Evolutionary conservation across 2,113 vertebrate genomes (phyloP), one percentile per base, ranked within the genome.

Genomic region (Sciurus niger): DNA sequence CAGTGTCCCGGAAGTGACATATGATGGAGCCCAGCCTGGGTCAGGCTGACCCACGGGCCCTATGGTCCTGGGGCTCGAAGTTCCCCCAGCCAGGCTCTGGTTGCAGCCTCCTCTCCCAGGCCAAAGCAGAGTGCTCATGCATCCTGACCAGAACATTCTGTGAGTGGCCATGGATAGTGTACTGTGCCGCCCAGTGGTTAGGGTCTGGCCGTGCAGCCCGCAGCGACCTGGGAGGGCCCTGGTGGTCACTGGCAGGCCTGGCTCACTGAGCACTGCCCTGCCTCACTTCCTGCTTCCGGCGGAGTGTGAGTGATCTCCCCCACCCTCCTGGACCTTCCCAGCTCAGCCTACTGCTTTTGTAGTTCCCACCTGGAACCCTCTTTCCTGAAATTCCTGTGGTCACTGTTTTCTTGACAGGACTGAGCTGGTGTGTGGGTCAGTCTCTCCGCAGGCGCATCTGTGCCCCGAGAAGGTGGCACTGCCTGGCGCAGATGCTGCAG

Each of bases 211-310:
- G 37, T 13, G 16, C 11, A 8, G 67, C n/a, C 12, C 25, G 2
- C 1, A 2, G 20, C 30, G 11, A 0, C 76, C 8, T 13, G 16
- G 76, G 20, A 22, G 8, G n/a, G 24, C 0, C n/a, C 24, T 43
- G 48, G 4, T 0, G 0, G 30, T 18, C 2, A 9, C n/a, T 13
- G 30, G 24, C 12, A 5, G 0, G 12, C 43, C 58, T 16, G 2
- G 6, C 46, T 20, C 60, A 6, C 18, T 12, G 18, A 28, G 65
- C 4, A 0, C 17, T 1, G 46, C 24, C 0, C 6, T 2, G 1
- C 60, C 11, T 6, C 34, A 12, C 25, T 48, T 83, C 3, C 0
- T 0, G 43, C 14, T 73, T 25, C 43, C 91, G 30, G 8, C 37
- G 63, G 53, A n/a, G 24, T 63, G 4, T 40, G 53, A 4, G 40